Base-by-base conservation (phyloP, 2,113 vertebrate genomes). In the Lampris megalopsis region DNA sequence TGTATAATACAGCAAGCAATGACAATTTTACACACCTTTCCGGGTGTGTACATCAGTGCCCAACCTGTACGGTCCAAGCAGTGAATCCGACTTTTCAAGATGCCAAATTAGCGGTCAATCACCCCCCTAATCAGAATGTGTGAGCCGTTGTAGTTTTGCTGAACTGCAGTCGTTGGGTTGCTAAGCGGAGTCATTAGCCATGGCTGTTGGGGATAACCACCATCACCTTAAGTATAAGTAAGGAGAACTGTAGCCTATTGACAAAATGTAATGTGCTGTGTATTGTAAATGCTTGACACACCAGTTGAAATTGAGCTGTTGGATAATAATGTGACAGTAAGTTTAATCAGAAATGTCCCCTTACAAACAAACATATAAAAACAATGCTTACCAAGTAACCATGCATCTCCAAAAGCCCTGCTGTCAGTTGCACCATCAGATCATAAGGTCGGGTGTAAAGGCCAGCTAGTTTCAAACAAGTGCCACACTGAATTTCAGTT, bases 11-110 rank as follows among this genome's bases (percentile, higher is more conserved):
- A 56, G n/a, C 53, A 56, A 56, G 53, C 53, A 24, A 56, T 11
- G 53, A 56, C n/a, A 3, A 56, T 56, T 56, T 56, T 56, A 24
- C 53, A 56, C 53, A 56, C 53, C 53, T 56, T 56, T 56, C 13
- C 53, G 9, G 53, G 53, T 56, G 53, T 56, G 53, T 56, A 56
- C 9, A 56, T 10, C 3, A 56, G 9, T 4, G 53, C 53, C 13
- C 53, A 5, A 5, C 53, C 53, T 56, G 53, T 56, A 56, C 53
- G 53, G n/a, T 56, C 53, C 53, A 56, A 56, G 53, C 53, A 56
- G 53, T 11, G 53, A 5, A 54, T 54, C n/a, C 53, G 1, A 54
- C 53, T 54, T 54, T 54, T 54, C 53, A 54, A 11, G 53, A 54
- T 54, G 53, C 53, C 53, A 54, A 54, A 54, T 54, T 4, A 54